These are phyloP conservation scores for Cylloceria caligata DNA, from an alignment of 2,888 invertebrate genomes.

Conservation along the genomic window DNA sequence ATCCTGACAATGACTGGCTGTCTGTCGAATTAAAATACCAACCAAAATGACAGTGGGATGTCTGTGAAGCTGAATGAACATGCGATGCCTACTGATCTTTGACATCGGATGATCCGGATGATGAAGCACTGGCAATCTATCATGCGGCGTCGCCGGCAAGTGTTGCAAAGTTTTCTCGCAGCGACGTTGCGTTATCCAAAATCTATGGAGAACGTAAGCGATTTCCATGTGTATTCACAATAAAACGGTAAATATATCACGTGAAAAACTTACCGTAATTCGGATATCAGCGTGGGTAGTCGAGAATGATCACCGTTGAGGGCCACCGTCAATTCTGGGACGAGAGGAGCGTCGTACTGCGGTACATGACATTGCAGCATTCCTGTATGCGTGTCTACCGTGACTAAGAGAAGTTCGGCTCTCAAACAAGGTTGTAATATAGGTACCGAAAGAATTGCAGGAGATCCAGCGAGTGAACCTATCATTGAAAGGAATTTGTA, in stretches of 20 bases:
- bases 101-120: constrained; percentile 92
- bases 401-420: constrained; percentile 96
- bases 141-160: constrained; percentile 94
- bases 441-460: constrained; percentile 96
- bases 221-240: too few relatives aligned
- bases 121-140: constrained; percentile 93
- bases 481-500: constrained; percentile 16
- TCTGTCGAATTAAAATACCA: constrained; percentile 74
- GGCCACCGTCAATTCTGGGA: constrained; percentile 92
- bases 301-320: constrained; percentile 91
- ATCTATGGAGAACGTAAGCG: constrained; percentile 85
- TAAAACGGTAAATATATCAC: too few relatives aligned
- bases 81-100: constrained; percentile 91
- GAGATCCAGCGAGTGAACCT: constrained; percentile 96
- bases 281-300: constrained; percentile 89
- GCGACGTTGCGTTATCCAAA: constrained; percentile 95
- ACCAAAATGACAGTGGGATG: constrained; percentile 95
- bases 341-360: constrained; percentile 92
- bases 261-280: constrained; percentile 86
- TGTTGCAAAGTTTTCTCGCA: constrained; percentile 98
- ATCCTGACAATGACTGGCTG: background rate
- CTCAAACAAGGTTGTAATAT: constrained; percentile 95
- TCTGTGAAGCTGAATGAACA: constrained; percentile 93
- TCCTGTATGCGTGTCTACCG: constrained; percentile 97
- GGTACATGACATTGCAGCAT: constrained; percentile 96